Evolutionary conservation across 1,140 invertebrate genomes (phyloP), one percentile per base, ranked within the genome.

Genomic region (Aphis craccivora): DNA sequence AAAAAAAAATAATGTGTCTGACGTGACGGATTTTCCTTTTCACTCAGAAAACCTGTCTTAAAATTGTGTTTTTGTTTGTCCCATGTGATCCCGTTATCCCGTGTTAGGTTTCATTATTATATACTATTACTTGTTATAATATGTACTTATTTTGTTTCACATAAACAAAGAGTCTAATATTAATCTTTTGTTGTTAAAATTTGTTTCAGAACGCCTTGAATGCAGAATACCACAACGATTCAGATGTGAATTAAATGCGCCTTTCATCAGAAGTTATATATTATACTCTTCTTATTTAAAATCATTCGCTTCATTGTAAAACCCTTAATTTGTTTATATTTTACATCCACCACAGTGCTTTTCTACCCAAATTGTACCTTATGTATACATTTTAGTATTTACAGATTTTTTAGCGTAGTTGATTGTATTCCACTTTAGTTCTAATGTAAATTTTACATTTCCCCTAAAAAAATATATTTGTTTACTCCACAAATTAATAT

Each of bases 151-250:
- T 76, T 76, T n/a, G 30, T 76, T 76, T 76, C n/a, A 45, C 30
- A 30, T 18, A 35, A 35, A 89, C 45, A 3, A 20, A 53, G 37
- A 53, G 7, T 37, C 51, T 89, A 55, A 55, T 40, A 37, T 53
- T 25, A 37, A 14, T 18, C 9, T 18, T 37, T 89, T 18, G 25
- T 89, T 89, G 30, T 89, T 89, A 14, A 25, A 55, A 55, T 55
- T 37, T 89, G 48, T 93, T 93, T 86, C 91, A 93, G 91, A 93
- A 93, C 25, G 91, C 91, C 48, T 93, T 93, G 45, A 84, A 83
- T 30, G 91, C 48, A 37, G 91, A 93, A 53, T 84, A 93, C 48
- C 91, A 84, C 81, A 93, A 84, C 37, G 91, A 93, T 51, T 48
- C 91, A 25, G 91, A 93, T 25, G 91, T 93, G 48, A 92, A 92